Evolutionary conservation across 2,797 vertebrate species (phyloP).

Genomic region (Chiropotes sagulatus): DNA sequence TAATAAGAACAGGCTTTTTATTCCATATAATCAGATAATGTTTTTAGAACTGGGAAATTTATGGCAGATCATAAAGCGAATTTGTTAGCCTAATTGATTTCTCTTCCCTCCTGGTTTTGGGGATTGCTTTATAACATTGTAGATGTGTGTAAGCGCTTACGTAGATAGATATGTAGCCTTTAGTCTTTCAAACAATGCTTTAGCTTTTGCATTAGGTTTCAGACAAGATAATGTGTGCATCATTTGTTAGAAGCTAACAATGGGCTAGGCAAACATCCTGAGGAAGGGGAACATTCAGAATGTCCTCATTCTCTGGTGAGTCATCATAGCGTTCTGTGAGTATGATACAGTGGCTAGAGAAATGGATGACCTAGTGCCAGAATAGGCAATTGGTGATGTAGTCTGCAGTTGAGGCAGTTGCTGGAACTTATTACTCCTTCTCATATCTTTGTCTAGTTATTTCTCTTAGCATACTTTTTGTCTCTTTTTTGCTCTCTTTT

Average conservation of each 20-base stretch:
- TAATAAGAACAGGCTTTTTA: neutral
- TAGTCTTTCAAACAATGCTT: neutral
- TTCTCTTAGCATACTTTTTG: neutral
- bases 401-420: neutral
- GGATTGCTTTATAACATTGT: neutral
- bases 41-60: constrained; percentile 5
- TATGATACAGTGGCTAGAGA: neutral
- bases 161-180: neutral
- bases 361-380: no score
- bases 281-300: neutral
- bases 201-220: neutral
- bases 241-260: neutral
- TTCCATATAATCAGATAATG: neutral
- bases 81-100: neutral
- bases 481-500: neutral
- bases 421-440: neutral
- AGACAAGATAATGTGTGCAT: neutral
- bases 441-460: neutral
- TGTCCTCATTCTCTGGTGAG: neutral
- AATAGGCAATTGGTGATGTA: accelerated
- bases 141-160: neutral
- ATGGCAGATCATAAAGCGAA: neutral
- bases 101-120: neutral
- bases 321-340: neutral
- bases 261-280: neutral